Conservation (phyloP, 2,113 vertebrate species). For the Tretioscincus oriximinensis region DNA sequence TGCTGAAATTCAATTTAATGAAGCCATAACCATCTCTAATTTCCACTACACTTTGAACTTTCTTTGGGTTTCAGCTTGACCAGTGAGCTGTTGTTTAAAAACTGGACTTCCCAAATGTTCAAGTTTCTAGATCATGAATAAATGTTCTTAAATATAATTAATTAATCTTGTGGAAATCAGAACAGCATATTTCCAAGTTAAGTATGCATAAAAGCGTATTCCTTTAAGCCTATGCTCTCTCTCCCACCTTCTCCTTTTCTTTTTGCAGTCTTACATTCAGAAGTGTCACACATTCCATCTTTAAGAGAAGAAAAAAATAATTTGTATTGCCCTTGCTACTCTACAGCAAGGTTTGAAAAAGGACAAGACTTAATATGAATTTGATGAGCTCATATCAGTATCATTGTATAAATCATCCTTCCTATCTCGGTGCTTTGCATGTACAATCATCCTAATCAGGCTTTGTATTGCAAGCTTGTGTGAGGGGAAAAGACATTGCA, state of each 20-base stretch:
- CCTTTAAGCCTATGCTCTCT: neutral
- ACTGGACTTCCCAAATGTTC: too few relatives aligned
- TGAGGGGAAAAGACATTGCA: neutral
- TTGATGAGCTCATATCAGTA: conserved; percentile 1
- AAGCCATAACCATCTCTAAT: too few relatives aligned
- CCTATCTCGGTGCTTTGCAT: conserved; percentile 23
- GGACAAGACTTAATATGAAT: conserved; percentile 12
- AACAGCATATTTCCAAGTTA: neutral
- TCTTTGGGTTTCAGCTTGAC: too few relatives aligned
- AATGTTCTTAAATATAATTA: neutral
- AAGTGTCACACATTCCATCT: neutral
- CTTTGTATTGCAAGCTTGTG: neutral
- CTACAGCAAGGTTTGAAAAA: conserved; percentile 28
- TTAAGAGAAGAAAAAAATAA: neutral
- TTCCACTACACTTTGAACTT: too few relatives aligned
- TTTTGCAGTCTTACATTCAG: conserved; percentile 7
- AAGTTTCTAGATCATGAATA: neutral
- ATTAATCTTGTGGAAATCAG: neutral
- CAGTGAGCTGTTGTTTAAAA: too few relatives aligned
- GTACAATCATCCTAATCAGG: neutral
- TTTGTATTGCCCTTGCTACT: conserved; percentile 5
- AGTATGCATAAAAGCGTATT: neutral
- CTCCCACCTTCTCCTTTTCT: neutral
- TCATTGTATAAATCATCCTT: conserved; percentile 16
- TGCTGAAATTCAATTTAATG: too few relatives aligned